Evolutionary conservation across 2,113 vertebrate species (phyloP).

Genomic region (Progne subis): DNA sequence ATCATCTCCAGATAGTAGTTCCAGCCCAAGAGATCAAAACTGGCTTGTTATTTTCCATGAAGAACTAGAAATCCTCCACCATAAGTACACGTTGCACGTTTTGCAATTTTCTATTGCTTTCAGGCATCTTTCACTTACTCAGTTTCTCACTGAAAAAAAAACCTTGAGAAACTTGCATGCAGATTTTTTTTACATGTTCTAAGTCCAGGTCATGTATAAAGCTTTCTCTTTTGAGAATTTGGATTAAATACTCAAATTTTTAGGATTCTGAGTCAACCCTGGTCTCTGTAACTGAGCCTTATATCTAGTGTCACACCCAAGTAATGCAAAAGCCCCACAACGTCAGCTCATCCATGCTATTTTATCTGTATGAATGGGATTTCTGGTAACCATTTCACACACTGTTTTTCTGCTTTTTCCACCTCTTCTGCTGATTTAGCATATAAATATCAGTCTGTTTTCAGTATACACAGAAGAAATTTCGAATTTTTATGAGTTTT

Average conservation of each 20-base stretch:
- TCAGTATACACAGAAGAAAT: neutral
- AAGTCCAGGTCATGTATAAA: neutral
- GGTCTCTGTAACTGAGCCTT: neutral
- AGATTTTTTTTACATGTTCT: neutral
- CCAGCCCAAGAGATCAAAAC: neutral
- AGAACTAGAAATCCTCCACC: neutral
- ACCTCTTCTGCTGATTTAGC: neutral
- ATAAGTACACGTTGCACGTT: neutral
- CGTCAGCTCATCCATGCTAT: neutral
- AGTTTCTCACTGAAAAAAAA: neutral
- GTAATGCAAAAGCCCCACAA: neutral
- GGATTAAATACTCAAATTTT: conserved; percentile 1
- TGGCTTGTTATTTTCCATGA: neutral
- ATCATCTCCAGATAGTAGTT: neutral
- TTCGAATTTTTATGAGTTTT: neutral
- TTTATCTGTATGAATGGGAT: neutral
- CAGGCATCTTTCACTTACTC: neutral
- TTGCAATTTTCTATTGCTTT: neutral
- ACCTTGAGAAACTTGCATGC: neutral
- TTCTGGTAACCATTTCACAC: neutral
- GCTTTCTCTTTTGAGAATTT: neutral
- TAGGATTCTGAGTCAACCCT: neutral
- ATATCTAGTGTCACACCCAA: neutral
- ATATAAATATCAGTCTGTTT: neutral
- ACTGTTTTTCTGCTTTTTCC: neutral